Base-by-base conservation (phyloP, 2,888 invertebrate species). In the Trypoxylon attenuatum region DNA sequence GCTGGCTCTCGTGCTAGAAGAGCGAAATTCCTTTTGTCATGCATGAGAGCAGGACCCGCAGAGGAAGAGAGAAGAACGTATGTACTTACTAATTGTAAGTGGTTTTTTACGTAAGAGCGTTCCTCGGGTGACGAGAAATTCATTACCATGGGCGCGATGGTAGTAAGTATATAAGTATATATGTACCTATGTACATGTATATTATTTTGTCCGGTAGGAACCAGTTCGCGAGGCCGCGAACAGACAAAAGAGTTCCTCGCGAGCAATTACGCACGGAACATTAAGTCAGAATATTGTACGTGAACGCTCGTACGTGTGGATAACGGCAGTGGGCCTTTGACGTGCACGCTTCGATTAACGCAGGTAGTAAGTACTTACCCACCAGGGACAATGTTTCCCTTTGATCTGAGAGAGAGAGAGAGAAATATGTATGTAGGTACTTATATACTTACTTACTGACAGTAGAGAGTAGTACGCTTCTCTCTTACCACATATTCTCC, bases 261-360 rank as follows among this genome's bases (percentile, higher is more conserved):
- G 15, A 45, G 56, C 59, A 71, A 71, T 71, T 71, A 71, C 52
- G 53, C 55, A 51, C 57, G 66, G 61, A 46, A 57, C 66, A 43
- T 66, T 71, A 71, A 59, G 39, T 56, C 6, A 39, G 58, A 66
- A 70, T 65, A 58, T 54, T n/a, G n/a, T n/a, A n/a, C n/a, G n/a
- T n/a, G n/a, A 41, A 43, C 33, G 10, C 33, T 33, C 8, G 33
- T 13, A 33, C n/a, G 33, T 22, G 25, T 41, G 53, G 15, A 49
- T 43, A 68, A 49, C 61, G 41, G 47, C 15, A 5, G 18, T 8
- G 39, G 52, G 52, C 59, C 47, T 67, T 53, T 64, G 49, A 38
- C 13, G 47, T 39, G 41, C 47, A 45, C 29, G 19, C 39, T 49
- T 49, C 63, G 53, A 58, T 69, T 56, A 42, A 16, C 38, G 38